phyloP scores from a whole-genome alignment of 2,797 vertebrate species.

The Chaenodraco wilsoni region DNA sequence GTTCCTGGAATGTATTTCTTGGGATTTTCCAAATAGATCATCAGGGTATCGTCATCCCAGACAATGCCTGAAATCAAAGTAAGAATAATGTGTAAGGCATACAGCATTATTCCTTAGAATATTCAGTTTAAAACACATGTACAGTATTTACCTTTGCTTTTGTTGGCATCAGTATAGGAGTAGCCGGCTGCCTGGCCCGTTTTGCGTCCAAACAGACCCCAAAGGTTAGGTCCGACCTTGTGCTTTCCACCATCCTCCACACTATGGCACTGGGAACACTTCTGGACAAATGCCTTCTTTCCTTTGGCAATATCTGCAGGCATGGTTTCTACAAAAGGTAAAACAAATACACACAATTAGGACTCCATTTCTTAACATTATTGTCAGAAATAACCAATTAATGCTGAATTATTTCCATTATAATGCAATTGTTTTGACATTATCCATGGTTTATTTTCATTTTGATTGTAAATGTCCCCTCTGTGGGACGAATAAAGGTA shows the following conservation, averaged over 20 bases:
- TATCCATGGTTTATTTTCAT: not conserved
- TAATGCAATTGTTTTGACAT: too few relatives aligned
- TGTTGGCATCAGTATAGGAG: conserved; percentile 88
- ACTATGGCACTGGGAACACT: conserved; percentile 87
- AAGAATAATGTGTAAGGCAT: not conserved
- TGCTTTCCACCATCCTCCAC: conserved; percentile 87
- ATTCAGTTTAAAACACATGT: not conserved
- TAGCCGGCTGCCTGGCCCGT: conserved; percentile 85
- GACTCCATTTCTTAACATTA: not conserved
- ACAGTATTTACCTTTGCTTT: conserved; percentile 84
- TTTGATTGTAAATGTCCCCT: too few relatives aligned
- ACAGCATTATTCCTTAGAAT: not conserved
- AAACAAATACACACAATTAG: not conserved
- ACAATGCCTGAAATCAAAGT: conserved; percentile 75
- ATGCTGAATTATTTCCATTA: too few relatives aligned
- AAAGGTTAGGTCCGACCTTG: conserved; percentile 87
- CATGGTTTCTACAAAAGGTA: conserved; percentile 69
- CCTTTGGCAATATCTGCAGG: conserved; percentile 82
- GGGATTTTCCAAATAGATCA: conserved; percentile 90
- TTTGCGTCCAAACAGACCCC: conserved; percentile 85
- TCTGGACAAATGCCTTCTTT: conserved; percentile 87
- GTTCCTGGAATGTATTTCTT: conserved; percentile 93
- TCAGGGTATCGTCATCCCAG: conserved; percentile 86
- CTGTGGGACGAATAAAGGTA: too few relatives aligned
- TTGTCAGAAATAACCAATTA: not conserved